These are phyloP conservation scores for Lissonota sp. DNA, from an alignment of 2,888 invertebrate genomes.

Conservation along the genomic window DNA sequence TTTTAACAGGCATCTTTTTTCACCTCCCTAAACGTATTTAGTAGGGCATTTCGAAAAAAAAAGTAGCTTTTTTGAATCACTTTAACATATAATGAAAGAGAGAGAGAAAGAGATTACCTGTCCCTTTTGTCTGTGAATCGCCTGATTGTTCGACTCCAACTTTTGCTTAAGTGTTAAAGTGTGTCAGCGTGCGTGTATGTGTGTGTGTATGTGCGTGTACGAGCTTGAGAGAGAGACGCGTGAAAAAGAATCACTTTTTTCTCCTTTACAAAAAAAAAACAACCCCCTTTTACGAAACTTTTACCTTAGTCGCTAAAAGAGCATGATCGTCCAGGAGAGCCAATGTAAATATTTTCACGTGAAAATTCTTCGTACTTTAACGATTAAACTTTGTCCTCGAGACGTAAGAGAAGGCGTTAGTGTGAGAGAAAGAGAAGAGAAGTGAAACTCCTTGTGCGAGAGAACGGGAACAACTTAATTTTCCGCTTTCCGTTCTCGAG, in stretches of 20 bases:
- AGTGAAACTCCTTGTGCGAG: slow-evolving; percentile 39
- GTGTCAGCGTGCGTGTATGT: too few relatives aligned
- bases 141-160: slow-evolving; percentile 70
- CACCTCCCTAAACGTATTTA: too few relatives aligned
- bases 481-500: slow-evolving; percentile 60
- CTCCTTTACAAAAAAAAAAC: slow-evolving; percentile 35
- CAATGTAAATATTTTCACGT: slow-evolving; percentile 66
- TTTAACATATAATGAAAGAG: not conserved
- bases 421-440: slow-evolving; percentile 5
- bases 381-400: slow-evolving; percentile 66
- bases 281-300: slow-evolving; percentile 62
- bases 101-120: slow-evolving; percentile 58
- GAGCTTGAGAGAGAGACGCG: slow-evolving; percentile 14
- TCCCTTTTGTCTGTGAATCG: slow-evolving; percentile 68
- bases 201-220: slow-evolving; percentile 50
- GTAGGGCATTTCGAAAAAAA: too few relatives aligned
- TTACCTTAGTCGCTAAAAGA: slow-evolving; percentile 67
- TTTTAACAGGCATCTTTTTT: too few relatives aligned
- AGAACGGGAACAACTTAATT: slow-evolving; percentile 63
- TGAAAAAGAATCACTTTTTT: slow-evolving; percentile 47
- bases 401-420: slow-evolving; percentile 55
- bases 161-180: slow-evolving; percentile 66
- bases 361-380: slow-evolving; percentile 66
- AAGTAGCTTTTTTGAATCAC: too few relatives aligned
- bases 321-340: slow-evolving; percentile 63